Evolutionary conservation across 2,113 vertebrate genomes (phyloP).

Genomic region (Peucedramus taeniatus): DNA sequence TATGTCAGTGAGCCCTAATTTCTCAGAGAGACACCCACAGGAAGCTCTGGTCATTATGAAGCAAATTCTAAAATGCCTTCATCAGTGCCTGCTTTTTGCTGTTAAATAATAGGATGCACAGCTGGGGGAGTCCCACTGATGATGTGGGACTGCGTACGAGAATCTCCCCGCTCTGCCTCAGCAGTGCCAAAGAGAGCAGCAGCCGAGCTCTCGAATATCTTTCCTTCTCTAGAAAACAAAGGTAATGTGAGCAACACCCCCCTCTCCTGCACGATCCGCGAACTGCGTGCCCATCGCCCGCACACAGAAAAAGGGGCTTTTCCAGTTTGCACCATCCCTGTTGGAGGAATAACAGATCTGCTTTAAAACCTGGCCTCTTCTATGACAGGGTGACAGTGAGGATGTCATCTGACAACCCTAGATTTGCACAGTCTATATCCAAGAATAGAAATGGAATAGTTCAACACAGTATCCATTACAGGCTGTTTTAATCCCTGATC

Average conservation of each 20-base stretch:
- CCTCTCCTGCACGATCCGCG: slow-evolving; percentile 46
- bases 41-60: neutral
- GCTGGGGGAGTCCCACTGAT: neutral
- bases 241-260: slow-evolving; percentile 51
- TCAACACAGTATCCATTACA: slow-evolving; percentile 39
- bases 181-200: neutral
- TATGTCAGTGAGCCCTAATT: neutral
- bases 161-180: fast-evolving
- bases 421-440: neutral
- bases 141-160: neutral
- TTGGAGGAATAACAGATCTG: neutral
- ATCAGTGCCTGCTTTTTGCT: neutral
- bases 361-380: neutral
- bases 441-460: slow-evolving; percentile 34
- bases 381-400: neutral
- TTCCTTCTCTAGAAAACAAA: neutral
- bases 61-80: neutral
- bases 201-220: neutral
- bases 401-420: neutral
- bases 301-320: neutral
- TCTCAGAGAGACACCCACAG: neutral
- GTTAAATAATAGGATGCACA: neutral
- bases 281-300: slow-evolving; percentile 33
- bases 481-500: slow-evolving; percentile 39
- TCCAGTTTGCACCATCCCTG: neutral